Evolutionary conservation across 2,888 invertebrate genomes (phyloP), one percentile per base, ranked within the genome.

Genomic region (Beris chalybata): DNA sequence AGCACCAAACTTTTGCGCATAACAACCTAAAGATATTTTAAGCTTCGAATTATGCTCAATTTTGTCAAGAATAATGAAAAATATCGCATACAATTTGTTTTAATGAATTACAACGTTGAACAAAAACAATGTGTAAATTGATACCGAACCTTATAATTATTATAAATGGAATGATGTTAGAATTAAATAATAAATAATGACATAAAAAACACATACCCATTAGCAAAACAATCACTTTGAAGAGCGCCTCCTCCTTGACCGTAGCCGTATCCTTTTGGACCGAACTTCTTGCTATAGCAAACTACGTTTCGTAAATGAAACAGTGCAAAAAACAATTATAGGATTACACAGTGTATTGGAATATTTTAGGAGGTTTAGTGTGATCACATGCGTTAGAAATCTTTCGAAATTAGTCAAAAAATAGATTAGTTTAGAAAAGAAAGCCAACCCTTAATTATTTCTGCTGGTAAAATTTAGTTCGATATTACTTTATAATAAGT

Each of bases 231-330:
- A 85, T 94, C 94, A 83, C 92, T 92, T 85, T 94, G 93, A 78
- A 95, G 86, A 74, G 93, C 93, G 79, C 95, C 95, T 79, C 92
- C 94, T 79, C 98, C 97, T 84, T 94, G 93, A 77, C 97, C 97
- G 83, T 94, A 97, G 77, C 96, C 97, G 83, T 96, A 96, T 82
- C 95, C 95, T 85, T 93, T 96, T 77, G 97, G 97, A 76, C 97
- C 97, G 84, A 93, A 97, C 86, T 90, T 93, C 87, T 95, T 94
- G 80, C 90, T 93, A 85, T 98, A 97, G 87, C 97, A 97, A 78
- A 92, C 92, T 93, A 83, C 76, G 4, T 47, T 48, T 38, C 6
- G 12, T 13, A 15, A 38, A 43, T 52, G 52, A 30, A 61, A 61
- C 31, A 22, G 13, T 44, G 38, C 30, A 29, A 45, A 45, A 59